Conservation (phyloP, 2,888 invertebrate species). For the Chrysomela aeneicollis region DNA sequence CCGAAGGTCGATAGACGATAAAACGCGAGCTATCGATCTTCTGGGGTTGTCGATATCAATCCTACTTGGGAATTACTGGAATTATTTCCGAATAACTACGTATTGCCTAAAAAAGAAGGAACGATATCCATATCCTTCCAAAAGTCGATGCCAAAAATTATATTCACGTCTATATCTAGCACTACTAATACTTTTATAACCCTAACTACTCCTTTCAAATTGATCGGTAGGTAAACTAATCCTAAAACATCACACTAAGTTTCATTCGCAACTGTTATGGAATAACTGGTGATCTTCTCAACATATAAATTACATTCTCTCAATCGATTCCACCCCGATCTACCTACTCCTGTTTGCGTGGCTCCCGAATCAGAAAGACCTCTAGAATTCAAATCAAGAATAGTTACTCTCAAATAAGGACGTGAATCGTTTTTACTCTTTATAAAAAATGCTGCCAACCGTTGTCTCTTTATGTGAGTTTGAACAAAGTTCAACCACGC, state of each 20-base stretch:
- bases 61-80: neutral
- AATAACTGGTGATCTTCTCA: neutral
- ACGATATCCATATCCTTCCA: slow-evolving; percentile 29
- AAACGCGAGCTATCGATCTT: neutral
- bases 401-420: slow-evolving; percentile 23
- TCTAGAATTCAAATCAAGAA: slow-evolving; percentile 14
- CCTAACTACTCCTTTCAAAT: slow-evolving; percentile 17
- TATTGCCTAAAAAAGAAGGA: slow-evolving; percentile 2
- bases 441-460: slow-evolving; percentile 9
- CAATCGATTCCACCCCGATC: slow-evolving; percentile 19
- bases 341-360: slow-evolving; percentile 18
- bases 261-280: slow-evolving; percentile 25
- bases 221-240: slow-evolving; percentile 19
- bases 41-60: neutral
- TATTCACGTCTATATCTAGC: slow-evolving; percentile 19
- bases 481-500: slow-evolving; percentile 23
- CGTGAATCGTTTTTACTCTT: slow-evolving; percentile 19
- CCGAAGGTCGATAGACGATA: neutral
- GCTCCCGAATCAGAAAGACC: slow-evolving; percentile 24
- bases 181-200: slow-evolving; percentile 24
- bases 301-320: slow-evolving; percentile 9
- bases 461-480: neutral
- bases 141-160: slow-evolving; percentile 28
- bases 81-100: slow-evolving; percentile 4
- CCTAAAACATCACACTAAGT: slow-evolving; percentile 22